A percentile compares a stretch with the other conserved stretches of the same genome.
phyloP scores from a whole-genome alignment of 2,797 vertebrate genomes.

The Scarus forsteni region DNA sequence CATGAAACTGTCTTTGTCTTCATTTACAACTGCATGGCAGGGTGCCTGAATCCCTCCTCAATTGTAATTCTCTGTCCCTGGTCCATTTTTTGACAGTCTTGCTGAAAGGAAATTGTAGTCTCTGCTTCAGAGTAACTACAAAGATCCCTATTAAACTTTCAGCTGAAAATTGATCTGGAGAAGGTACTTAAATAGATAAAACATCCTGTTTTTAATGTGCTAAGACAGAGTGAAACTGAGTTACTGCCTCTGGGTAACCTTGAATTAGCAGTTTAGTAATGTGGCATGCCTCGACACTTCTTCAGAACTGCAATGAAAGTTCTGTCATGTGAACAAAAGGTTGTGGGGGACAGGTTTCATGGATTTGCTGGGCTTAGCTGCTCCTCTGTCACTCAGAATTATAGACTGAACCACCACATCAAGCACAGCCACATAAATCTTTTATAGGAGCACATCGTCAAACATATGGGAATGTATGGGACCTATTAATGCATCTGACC shows the following conservation, averaged over 20 bases:
- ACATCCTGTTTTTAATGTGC: neutral
- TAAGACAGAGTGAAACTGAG: neutral
- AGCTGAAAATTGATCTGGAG: neutral
- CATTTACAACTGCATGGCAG: conserved; percentile 57
- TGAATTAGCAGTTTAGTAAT: neutral
- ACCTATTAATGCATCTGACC: neutral
- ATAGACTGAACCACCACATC: neutral
- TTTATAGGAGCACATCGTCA: neutral
- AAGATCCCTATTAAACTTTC: conserved; percentile 8
- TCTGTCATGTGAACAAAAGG: conserved; percentile 4
- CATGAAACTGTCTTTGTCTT: conserved; percentile 59
- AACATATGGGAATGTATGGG: neutral
- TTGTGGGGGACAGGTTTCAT: neutral
- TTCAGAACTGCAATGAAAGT: neutral
- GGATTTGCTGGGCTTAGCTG: conserved; percentile 13
- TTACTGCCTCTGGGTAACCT: neutral
- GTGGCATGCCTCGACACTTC: neutral
- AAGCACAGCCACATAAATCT: neutral
- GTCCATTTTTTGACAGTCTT: conserved; percentile 37
- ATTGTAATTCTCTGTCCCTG: conserved; percentile 18
- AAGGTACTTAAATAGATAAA: neutral
- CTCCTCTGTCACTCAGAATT: neutral
- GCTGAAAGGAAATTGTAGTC: conserved; percentile 37
- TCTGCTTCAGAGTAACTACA: conserved; percentile 30
- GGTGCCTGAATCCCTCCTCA: conserved; percentile 36